phyloP scores from a whole-genome alignment of 2,797 vertebrate genomes.

The Poeciliopsis presidionis region DNA sequence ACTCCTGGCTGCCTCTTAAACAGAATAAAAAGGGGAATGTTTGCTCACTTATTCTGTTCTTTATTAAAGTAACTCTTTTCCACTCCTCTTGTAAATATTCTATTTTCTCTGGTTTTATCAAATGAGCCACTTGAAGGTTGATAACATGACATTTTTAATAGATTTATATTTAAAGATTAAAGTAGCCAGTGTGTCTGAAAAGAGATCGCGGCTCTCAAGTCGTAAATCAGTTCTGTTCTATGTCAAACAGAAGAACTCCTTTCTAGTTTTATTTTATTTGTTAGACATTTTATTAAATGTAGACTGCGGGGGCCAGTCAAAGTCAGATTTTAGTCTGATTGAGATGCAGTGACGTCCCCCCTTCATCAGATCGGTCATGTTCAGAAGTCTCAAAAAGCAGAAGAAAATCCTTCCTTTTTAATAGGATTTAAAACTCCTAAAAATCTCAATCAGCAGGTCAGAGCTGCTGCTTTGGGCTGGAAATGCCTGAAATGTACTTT shows the following conservation, averaged over 20 bases:
- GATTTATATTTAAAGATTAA: conserved; percentile 6
- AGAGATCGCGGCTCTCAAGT: neutral
- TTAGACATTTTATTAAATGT: conserved; percentile 3
- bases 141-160: neutral
- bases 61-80: conserved; percentile 31
- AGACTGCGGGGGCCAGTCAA: neutral
- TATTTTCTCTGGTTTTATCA: neutral
- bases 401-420: neutral
- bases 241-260: conserved; percentile 12
- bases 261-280: neutral
- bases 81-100: neutral
- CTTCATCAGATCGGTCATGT: neutral
- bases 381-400: neutral
- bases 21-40: conserved; percentile 30
- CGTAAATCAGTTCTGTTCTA: conserved; percentile 21
- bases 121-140: neutral
- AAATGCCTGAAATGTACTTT: neutral
- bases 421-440: neutral
- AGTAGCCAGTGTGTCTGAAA: neutral
- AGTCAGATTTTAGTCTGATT: neutral
- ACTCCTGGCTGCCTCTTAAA: conserved; percentile 21
- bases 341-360: neutral
- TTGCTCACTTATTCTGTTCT: conserved; percentile 25
- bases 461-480: neutral
- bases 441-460: neutral